Conservation (phyloP, 1,140 invertebrate species). For the Scylla paramamosain region DNA sequence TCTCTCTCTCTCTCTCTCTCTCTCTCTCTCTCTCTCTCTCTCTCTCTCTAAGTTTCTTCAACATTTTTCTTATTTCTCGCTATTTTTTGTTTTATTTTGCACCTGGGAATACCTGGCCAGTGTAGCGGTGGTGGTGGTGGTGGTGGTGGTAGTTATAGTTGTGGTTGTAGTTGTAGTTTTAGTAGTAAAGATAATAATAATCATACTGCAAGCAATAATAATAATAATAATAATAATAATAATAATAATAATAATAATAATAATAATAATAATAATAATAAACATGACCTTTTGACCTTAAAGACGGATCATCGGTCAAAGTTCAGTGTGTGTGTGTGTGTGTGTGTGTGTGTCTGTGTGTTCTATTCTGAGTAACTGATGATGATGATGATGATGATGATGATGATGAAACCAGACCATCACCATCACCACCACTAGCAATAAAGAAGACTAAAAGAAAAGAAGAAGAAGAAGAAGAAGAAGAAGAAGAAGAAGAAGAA, state of each 20-base stretch:
- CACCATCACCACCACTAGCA: too few species aligned
- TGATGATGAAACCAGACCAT: too few species aligned
- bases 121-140: neutral
- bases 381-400: too few species aligned
- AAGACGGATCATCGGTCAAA: neutral
- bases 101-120: too few species aligned
- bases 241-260: neutral
- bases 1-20: neutral
- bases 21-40: neutral
- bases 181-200: neutral
- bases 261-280: neutral
- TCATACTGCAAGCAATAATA: neutral
- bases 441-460: too few species aligned
- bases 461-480: too few species aligned
- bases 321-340: slow-evolving; percentile 27
- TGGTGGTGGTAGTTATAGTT: neutral
- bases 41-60: neutral
- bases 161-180: neutral
- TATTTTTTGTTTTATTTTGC: too few species aligned
- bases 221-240: neutral
- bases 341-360: slow-evolving; percentile 25
- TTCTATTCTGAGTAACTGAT: too few species aligned
- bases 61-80: too few species aligned
- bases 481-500: too few species aligned
- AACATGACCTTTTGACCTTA: neutral